A percentile compares a stretch with the other conserved stretches of the same genome.
Evolutionary conservation across 2,888 invertebrate species (phyloP).

Genomic region (Ormyrus nitidulus): DNA sequence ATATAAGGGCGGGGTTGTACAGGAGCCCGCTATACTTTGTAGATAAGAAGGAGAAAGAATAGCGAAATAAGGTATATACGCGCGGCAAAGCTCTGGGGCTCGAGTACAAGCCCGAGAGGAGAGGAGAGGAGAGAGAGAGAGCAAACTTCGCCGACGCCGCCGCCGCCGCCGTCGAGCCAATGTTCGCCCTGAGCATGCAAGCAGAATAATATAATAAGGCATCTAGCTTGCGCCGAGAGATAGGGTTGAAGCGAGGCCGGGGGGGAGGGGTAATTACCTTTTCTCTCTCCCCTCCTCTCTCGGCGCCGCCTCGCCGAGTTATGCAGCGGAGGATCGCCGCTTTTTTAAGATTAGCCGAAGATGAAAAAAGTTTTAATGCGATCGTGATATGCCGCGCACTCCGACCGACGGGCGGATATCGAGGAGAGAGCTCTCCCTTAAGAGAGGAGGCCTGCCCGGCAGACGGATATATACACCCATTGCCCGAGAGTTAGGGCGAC

Average conservation of each 20-base stretch:
- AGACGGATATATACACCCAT: slow-evolving; percentile 10
- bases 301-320: slow-evolving; percentile 14
- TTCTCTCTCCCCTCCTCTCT: slow-evolving; percentile 57
- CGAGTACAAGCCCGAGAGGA: slow-evolving; percentile 2
- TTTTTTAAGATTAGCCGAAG: slow-evolving; percentile 74
- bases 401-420: slow-evolving; percentile 23
- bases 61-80: slow-evolving; percentile 52
- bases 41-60: slow-evolving; percentile 55
- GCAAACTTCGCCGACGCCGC: slow-evolving; percentile 32
- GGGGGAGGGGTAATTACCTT: slow-evolving; percentile 60
- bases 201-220: slow-evolving; percentile 59
- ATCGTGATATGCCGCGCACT: slow-evolving; percentile 31
- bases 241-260: slow-evolving; percentile 14
- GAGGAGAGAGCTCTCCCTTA: slow-evolving; percentile 14
- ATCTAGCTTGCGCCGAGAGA: slow-evolving; percentile 38
- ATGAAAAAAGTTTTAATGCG: slow-evolving; percentile 75
- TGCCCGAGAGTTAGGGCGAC: slow-evolving; percentile 39
- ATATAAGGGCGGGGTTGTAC: slow-evolving; percentile 25
- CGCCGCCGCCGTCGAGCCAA: slow-evolving; percentile 46
- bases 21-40: not conserved
- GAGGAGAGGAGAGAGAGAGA: slow-evolving; percentile 39
- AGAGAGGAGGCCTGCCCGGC: not conserved
- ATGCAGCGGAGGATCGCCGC: slow-evolving; percentile 54
- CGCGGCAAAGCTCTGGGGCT: slow-evolving; percentile 10
- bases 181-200: slow-evolving; percentile 43